phyloP scores from a whole-genome alignment of 2,888 invertebrate species.

The Dexiosoma caninum region DNA sequence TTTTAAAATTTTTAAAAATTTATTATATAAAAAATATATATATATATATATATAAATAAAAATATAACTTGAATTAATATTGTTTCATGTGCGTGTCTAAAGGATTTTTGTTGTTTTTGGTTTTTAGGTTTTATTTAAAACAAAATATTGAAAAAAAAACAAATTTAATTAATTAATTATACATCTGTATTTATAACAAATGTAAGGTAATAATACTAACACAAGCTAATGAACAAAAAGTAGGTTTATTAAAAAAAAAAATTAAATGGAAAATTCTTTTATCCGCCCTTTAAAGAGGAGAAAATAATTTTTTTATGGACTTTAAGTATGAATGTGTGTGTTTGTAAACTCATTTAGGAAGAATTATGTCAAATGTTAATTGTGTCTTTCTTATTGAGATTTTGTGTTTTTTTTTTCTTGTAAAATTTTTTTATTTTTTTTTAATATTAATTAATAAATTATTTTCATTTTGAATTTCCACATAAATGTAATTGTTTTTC shows the following conservation, averaged over 20 bases:
- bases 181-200: slow-evolving; percentile 28
- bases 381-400: slow-evolving; percentile 59
- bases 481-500: slow-evolving; percentile 71
- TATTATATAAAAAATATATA: neutral
- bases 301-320: neutral
- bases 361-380: slow-evolving; percentile 72
- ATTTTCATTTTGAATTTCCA: slow-evolving; percentile 26
- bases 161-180: too few species aligned
- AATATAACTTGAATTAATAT: slow-evolving; percentile 34
- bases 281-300: neutral
- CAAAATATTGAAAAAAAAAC: slow-evolving; percentile 17
- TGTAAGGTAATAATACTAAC: slow-evolving; percentile 61
- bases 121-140: slow-evolving; percentile 22
- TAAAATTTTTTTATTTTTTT: slow-evolving; percentile 5
- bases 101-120: slow-evolving; percentile 21
- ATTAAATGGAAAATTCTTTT: neutral
- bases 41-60: neutral
- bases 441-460: neutral
- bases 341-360: slow-evolving; percentile 38
- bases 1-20: too few species aligned
- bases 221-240: slow-evolving; percentile 43
- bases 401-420: slow-evolving; percentile 23
- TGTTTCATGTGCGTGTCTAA: slow-evolving; percentile 67
- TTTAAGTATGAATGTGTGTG: slow-evolving; percentile 68
- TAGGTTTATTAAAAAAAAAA: slow-evolving; percentile 9